Conservation (phyloP, 2,888 invertebrate species). For the Ferrisia virgata region DNA sequence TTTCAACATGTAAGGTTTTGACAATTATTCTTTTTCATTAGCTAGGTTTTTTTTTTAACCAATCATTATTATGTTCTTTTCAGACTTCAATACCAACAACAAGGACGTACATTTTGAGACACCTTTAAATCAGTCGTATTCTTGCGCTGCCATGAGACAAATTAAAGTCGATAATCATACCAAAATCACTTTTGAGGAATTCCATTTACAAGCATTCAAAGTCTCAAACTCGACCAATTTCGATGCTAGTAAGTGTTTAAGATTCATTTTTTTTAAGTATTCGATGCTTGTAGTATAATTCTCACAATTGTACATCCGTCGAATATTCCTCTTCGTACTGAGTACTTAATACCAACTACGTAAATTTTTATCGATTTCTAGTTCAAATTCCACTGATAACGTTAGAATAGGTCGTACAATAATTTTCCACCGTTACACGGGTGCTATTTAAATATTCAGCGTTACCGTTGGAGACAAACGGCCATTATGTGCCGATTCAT, state of each 20-base stretch:
- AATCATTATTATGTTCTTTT: background rate
- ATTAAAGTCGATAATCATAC: background rate
- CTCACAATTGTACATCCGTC: background rate
- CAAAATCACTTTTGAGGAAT: background rate
- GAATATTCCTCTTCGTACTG: background rate
- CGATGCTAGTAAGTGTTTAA: background rate
- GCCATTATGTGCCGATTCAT: background rate
- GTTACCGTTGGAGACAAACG: background rate
- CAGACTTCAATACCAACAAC: background rate
- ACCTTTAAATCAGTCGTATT: background rate
- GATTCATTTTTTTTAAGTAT: background rate
- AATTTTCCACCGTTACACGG: background rate
- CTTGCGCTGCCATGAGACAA: background rate
- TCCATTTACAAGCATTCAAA: constrained; percentile 18
- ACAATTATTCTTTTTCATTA: background rate
- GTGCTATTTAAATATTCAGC: background rate
- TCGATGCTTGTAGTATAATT: no score
- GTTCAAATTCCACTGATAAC: background rate
- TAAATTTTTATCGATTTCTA: background rate
- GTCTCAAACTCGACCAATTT: background rate
- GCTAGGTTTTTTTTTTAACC: background rate
- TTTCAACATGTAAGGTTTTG: background rate
- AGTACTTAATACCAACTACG: background rate
- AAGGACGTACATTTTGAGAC: background rate
- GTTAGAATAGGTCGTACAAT: background rate